A percentile compares a stretch with the other conserved stretches of the same genome.
These are phyloP conservation scores for Periparus ater DNA, from an alignment of 2,797 vertebrate genomes.

Conservation along the genomic window DNA sequence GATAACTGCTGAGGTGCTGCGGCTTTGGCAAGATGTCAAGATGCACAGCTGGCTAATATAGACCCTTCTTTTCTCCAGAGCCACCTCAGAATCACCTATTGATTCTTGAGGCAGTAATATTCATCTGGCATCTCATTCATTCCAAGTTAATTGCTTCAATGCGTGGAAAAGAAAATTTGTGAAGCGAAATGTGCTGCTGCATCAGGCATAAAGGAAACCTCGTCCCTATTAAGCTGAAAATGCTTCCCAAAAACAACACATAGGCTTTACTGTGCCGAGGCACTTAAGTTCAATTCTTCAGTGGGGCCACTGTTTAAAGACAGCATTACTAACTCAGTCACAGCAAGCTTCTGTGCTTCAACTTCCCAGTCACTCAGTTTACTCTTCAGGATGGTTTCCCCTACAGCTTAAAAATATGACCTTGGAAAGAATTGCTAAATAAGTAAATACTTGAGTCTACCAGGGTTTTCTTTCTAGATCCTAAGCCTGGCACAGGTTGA, in stretches of 20 bases:
- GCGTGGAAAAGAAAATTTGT: constrained; percentile 65
- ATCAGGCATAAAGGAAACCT: constrained; percentile 66
- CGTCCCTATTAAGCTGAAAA: constrained; percentile 59
- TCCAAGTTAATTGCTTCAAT: constrained; percentile 65
- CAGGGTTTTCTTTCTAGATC: constrained; percentile 33
- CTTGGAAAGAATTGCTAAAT: constrained; percentile 65
- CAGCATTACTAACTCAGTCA: constrained; percentile 24
- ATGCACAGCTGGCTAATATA: neutral
- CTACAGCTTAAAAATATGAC: constrained; percentile 52
- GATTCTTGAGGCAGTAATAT: constrained; percentile 52
- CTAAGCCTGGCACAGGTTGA: constrained; percentile 15
- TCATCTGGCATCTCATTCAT: constrained; percentile 62
- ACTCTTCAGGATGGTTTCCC: constrained; percentile 61
- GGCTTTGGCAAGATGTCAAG: constrained; percentile 8
- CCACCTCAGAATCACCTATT: constrained; percentile 59
- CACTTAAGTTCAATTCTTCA: constrained; percentile 68
- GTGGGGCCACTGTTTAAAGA: constrained; percentile 58
- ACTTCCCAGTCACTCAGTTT: constrained; percentile 39
- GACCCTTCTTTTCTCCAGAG: constrained; percentile 23
- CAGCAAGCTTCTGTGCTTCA: constrained; percentile 63
- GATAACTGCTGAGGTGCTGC: neutral
- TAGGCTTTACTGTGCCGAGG: constrained; percentile 50
- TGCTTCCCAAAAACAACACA: constrained; percentile 70
- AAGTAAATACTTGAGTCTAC: constrained; percentile 52
- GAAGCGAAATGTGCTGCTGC: constrained; percentile 56